Evolutionary conservation across 2,113 vertebrate genomes (phyloP), one percentile per base, ranked within the genome.

Genomic region (Pithys albifrons): DNA sequence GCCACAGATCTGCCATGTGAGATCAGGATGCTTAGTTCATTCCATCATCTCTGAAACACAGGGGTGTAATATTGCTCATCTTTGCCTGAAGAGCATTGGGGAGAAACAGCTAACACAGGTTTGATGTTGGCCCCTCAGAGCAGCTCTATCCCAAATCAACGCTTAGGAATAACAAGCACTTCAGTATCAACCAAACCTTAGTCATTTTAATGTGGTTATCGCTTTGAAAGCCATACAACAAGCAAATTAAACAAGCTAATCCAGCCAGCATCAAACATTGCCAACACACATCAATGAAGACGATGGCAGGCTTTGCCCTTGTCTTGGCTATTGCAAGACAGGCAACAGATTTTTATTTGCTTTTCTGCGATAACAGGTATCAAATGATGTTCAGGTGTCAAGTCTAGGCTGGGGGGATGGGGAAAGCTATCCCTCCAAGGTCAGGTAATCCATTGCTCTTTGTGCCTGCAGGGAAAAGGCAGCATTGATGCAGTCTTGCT

Each of bases 171-270:
- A 81, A 78, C 14, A 24, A 86, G 45, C 20, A 46, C 27, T 62
- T 71, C 24, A 15, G 43, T 46, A 80, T 71, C 78, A 91, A 90
- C 80, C 64, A 80, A 92, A 74, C 33, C 31, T 25, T 5, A 16
- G 59, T 28, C 61, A 57, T 88, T 91, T 73, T 52, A 29, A 43
- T 39, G 43, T 0, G 0, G 39, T 86, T 88, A 61, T 79, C 24
- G 3, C 89, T 74, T 70, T 45, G 76, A 91, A 93, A 96, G 48
- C 65, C 86, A 92, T 66, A 59, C 48, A 87, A 69, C 1, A 1
- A 93, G 61, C 69, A 92, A 86, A 92, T 91, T 59, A 93, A 96
- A 78, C 76, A 88, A 95, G 65, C 39, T 95, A 67, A 95, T 92
- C 80, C 84, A 82, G 84, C 65, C 22, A 1, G 72, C 1, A 0